Evolutionary conservation across 2,797 vertebrate genomes (phyloP).

Genomic region (Halcyon leucocephala): DNA sequence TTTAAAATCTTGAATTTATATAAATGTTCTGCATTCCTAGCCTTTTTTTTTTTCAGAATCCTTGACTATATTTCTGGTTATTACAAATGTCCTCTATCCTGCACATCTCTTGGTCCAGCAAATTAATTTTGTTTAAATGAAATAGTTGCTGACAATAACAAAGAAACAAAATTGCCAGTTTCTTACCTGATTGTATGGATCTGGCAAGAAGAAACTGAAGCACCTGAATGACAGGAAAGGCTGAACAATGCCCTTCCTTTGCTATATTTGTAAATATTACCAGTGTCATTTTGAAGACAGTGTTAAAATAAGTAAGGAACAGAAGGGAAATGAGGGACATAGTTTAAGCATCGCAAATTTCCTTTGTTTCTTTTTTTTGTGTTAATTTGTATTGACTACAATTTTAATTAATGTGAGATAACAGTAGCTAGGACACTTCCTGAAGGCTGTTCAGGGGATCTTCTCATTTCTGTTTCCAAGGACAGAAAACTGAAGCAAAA

Average conservation of each 20-base stretch:
- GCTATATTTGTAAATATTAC: neutral
- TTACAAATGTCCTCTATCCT: neutral
- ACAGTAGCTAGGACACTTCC: neutral
- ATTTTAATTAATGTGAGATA: neutral
- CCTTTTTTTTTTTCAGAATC: neutral
- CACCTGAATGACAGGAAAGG: neutral
- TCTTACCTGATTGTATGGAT: neutral
- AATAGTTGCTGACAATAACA: neutral
- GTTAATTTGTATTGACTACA: neutral
- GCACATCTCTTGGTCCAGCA: neutral
- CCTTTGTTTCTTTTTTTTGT: neutral
- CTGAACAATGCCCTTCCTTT: neutral
- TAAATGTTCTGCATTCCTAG: neutral
- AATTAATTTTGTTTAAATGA: neutral
- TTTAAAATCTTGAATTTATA: neutral
- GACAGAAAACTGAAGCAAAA: conserved; percentile 8
- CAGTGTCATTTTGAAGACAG: neutral
- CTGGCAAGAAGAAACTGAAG: neutral
- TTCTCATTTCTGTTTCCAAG: neutral
- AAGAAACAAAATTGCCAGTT: neutral
- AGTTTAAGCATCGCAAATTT: neutral
- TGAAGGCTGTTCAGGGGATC: neutral
- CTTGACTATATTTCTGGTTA: neutral
- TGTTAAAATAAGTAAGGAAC: neutral
- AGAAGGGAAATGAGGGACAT: neutral